Conservation (phyloP, 2,797 vertebrate genomes). For the Enteromius afrohamiltoni region DNA sequence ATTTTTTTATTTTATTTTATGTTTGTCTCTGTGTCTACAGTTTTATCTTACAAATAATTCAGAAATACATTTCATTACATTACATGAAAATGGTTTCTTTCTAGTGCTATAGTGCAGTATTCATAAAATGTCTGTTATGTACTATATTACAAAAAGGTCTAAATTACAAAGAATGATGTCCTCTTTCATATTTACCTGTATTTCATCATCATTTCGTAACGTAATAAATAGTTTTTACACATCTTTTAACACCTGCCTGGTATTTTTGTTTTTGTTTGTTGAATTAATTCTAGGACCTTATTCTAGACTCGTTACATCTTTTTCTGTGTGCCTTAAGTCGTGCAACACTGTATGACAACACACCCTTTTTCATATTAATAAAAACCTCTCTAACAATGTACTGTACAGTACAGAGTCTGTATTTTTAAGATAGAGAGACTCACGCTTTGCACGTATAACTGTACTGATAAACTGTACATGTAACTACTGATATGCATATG, state of each 20-base stretch:
- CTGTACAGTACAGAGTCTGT: slow-evolving; percentile 1
- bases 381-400: not conserved
- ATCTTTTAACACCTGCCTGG: not conserved
- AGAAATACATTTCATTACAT: not conserved
- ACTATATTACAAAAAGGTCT: not conserved
- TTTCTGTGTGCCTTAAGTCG: not conserved
- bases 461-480: slow-evolving; percentile 18
- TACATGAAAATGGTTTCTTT: not conserved
- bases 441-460: slow-evolving; percentile 6
- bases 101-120: not conserved
- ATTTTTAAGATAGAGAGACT: not conserved
- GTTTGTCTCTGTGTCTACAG: not conserved
- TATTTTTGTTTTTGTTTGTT: not conserved
- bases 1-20: too few species aligned
- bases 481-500: slow-evolving; percentile 11
- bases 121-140: slow-evolving; percentile 6
- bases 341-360: not conserved
- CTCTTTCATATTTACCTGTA: slow-evolving; percentile 1
- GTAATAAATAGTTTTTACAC: slow-evolving; percentile 21
- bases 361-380: not conserved
- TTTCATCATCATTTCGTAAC: not conserved
- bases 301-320: not conserved
- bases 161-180: not conserved
- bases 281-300: not conserved
- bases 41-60: not conserved